Conservation (phyloP, 2,888 invertebrate species). For the Odontothrips loti region DNA sequence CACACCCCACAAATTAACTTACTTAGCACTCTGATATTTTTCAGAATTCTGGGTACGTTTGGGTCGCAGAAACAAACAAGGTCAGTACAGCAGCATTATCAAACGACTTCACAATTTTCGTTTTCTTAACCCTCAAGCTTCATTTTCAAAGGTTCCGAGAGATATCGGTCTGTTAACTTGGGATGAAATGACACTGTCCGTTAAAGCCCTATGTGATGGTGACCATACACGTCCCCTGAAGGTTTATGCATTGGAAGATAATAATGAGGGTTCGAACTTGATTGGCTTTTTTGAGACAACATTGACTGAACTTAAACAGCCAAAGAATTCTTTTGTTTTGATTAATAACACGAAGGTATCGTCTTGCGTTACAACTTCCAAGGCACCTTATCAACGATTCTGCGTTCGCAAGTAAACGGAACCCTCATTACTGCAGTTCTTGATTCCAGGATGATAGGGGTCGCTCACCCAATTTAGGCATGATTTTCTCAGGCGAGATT, state of each 20-base stretch:
- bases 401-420: not conserved
- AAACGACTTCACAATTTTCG: not conserved
- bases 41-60: not conserved
- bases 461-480: not conserved
- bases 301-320: not conserved
- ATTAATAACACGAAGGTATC: not conserved
- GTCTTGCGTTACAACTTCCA: too few species aligned
- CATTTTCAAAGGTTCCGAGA: not conserved
- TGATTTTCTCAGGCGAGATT: not conserved
- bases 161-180: not conserved
- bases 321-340: not conserved
- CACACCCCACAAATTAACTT: not conserved
- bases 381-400: too few species aligned
- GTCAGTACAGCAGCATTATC: not conserved
- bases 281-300: not conserved
- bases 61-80: not conserved
- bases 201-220: not conserved
- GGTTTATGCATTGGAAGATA: not conserved
- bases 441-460: not conserved
- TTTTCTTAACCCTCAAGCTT: not conserved
- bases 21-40: not conserved
- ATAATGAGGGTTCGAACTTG: not conserved
- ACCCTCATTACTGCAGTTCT: accelerated
- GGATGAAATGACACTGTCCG: not conserved
- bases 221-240: not conserved